phyloP scores from a whole-genome alignment of 2,888 invertebrate species.

The Eutolmus rufibarbis region DNA sequence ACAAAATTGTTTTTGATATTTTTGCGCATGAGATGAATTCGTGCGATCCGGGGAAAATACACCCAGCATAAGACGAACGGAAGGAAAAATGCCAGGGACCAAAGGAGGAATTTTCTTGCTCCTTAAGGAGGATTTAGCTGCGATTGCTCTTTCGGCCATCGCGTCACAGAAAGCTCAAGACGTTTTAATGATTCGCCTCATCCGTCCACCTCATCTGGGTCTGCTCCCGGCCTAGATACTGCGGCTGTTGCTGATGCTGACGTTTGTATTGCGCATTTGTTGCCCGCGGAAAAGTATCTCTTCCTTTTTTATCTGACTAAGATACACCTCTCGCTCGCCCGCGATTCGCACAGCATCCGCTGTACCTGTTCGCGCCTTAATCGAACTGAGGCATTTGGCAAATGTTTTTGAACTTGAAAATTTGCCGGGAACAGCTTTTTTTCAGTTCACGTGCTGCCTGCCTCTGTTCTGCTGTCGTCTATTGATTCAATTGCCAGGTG shows the following conservation, averaged over 20 bases:
- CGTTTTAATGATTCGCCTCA: background rate
- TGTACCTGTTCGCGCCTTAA: background rate
- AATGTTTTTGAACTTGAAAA: background rate
- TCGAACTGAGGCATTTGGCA: background rate
- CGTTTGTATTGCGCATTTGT: background rate
- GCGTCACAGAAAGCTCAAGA: background rate
- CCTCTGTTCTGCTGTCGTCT: background rate
- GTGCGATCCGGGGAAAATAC: background rate
- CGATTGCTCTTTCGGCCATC: background rate
- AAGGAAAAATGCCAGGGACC: background rate
- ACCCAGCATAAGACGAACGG: background rate
- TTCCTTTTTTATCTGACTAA: background rate
- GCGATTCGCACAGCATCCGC: background rate
- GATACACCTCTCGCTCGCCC: background rate
- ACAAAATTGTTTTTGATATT: background rate
- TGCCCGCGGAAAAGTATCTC: background rate
- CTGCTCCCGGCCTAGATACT: background rate
- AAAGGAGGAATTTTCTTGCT: background rate
- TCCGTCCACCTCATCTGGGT: background rate
- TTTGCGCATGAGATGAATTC: background rate
- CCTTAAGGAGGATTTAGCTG: background rate
- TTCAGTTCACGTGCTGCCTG: background rate
- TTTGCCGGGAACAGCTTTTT: background rate
- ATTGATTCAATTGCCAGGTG: background rate
- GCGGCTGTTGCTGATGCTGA: background rate